A percentile compares a stretch with the other conserved stretches of the same genome.
phyloP scores from a whole-genome alignment of 2,797 vertebrate species.

The Amphiprion clarkii region DNA sequence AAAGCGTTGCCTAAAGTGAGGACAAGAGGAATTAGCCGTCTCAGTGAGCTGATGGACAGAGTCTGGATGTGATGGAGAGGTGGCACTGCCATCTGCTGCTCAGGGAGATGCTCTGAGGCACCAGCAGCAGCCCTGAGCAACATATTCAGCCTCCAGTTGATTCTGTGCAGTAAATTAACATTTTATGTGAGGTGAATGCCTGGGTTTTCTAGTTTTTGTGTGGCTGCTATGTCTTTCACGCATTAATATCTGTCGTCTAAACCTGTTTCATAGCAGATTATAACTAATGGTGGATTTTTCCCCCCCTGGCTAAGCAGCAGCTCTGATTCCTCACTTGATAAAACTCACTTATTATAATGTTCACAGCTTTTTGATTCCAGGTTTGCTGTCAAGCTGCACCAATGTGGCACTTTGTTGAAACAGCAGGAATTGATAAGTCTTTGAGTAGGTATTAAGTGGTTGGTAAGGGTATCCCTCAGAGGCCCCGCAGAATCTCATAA shows the following conservation, averaged over 20 bases:
- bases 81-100: constrained; percentile 80
- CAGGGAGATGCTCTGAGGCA: constrained; percentile 18
- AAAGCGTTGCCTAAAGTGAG: background rate
- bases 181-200: background rate
- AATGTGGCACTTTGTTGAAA: constrained; percentile 65
- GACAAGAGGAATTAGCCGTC: constrained; percentile 26
- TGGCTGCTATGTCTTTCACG: background rate
- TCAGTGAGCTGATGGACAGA: constrained; percentile 14
- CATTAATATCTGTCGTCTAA: background rate
- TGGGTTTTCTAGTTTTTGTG: background rate
- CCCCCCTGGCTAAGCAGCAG: background rate
- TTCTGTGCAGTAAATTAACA: background rate
- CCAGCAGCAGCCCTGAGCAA: background rate
- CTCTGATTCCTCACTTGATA: constrained; percentile 29
- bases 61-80: constrained; percentile 45
- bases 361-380: constrained; percentile 27
- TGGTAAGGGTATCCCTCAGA: constrained; percentile 70
- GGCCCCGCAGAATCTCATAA: constrained; percentile 77
- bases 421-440: constrained; percentile 77
- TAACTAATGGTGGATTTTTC: background rate
- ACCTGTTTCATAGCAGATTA: background rate
- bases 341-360: constrained; percentile 36
- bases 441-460: constrained; percentile 75
- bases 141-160: background rate
- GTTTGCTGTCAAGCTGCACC: constrained; percentile 41